These are phyloP conservation scores for Alligator mississippiensis DNA, from an alignment of 2,113 vertebrate species.

Conservation along the genomic window DNA sequence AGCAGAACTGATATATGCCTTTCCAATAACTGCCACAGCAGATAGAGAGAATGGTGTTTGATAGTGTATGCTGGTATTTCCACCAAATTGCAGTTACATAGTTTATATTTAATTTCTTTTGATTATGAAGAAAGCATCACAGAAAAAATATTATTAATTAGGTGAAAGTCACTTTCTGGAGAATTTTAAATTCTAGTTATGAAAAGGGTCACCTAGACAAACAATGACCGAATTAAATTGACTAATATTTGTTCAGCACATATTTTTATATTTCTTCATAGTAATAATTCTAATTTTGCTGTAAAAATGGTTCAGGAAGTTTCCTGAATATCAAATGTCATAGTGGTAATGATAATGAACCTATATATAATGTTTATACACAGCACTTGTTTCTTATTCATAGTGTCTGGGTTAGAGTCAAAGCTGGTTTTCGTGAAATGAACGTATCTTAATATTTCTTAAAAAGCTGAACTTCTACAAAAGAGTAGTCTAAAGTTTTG, in stretches of 20 bases:
- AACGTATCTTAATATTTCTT: background rate
- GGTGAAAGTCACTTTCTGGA: slow-evolving; percentile 41
- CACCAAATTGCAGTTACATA: slow-evolving; percentile 7
- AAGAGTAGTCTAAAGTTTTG: background rate
- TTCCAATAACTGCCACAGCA: slow-evolving; percentile 4
- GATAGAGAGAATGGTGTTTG: slow-evolving; percentile 6
- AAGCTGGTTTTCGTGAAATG: background rate
- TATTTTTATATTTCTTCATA: slow-evolving; percentile 2
- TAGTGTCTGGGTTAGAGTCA: background rate
- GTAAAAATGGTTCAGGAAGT: background rate
- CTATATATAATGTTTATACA: background rate
- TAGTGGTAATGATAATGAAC: background rate
- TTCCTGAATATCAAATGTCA: background rate
- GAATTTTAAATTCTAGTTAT: slow-evolving; percentile 26
- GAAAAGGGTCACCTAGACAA: slow-evolving; percentile 41
- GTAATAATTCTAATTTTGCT: background rate
- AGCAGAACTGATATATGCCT: slow-evolving; percentile 18
- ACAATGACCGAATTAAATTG: slow-evolving; percentile 6
- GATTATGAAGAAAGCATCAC: slow-evolving; percentile 7
- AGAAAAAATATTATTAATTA: slow-evolving; percentile 44
- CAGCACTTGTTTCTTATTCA: background rate
- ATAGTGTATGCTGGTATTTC: background rate
- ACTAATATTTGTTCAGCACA: slow-evolving; percentile 1
- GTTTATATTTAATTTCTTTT: background rate
- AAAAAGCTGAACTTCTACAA: background rate